Base-by-base conservation (phyloP, 2,113 vertebrate species). In the Typhlomys cinereus region DNA sequence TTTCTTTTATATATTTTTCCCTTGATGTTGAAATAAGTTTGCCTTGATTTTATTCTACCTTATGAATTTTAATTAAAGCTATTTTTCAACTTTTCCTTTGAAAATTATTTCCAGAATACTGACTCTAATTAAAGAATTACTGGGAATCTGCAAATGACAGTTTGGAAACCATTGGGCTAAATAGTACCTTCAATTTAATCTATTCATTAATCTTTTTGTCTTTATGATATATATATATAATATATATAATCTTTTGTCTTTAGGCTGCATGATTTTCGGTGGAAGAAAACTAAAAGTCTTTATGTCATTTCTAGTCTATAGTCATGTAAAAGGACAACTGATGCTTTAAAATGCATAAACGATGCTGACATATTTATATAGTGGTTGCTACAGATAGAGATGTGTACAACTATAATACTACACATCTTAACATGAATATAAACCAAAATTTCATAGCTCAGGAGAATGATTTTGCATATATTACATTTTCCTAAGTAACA, bases 401-500 rank as follows among this genome's bases (percentile, higher is more conserved):
- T 64, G 39, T 9, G 54, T 44, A 41, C 5, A 1, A 11, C 81
- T 88, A 90, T 73, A 87, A 36, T 67, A 52, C 50, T 86, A 41
- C 67, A 57, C 20, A 61, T 70, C 23, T 94, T 52, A 91, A 23
- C 11, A 69, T 83, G 7, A 74, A 62, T 86, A 15, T 17, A 44
- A 92, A 89, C 48, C 7, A 44, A 71, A 67, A 52, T 83, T 85
- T 78, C 8, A 34, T 75, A 85, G 71, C 13, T 52, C 54, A 75
- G 3, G 23, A 70, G 21, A 90, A 73, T 91, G 10, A 69, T 59
- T 89, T 93, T 75, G 34, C 31, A 73, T 66, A 25, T 62, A 75
- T 67, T 93, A 81, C 6, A 85, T 87, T 94, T 96, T 89, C 36
- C 46, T 73, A 59, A 70, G 31, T 86, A 85, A 94, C 81, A 87